These are phyloP conservation scores for Apodemia mormo DNA, from an alignment of 2,888 invertebrate genomes.

Conservation along the genomic window DNA sequence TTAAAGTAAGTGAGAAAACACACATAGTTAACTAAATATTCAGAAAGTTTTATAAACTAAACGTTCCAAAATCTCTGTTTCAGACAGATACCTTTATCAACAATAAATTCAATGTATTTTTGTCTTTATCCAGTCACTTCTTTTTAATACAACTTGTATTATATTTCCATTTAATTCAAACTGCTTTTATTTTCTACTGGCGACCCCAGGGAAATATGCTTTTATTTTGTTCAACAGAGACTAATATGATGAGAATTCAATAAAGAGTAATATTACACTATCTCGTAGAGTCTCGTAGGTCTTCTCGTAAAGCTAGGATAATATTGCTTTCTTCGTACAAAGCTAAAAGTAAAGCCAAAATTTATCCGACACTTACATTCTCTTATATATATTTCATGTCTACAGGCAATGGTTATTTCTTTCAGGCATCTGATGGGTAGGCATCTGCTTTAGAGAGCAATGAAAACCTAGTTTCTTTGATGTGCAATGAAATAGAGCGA, in stretches of 20 bases:
- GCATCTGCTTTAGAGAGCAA: too few species aligned
- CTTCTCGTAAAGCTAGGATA: not conserved
- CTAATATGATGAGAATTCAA: slow-evolving; percentile 3
- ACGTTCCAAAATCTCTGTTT: not conserved
- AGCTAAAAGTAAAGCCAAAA: slow-evolving; percentile 1
- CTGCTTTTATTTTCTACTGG: not conserved
- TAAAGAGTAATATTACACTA: slow-evolving; percentile 2
- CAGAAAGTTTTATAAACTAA: not conserved
- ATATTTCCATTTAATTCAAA: not conserved
- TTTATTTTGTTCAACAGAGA: not conserved
- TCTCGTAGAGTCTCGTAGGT: not conserved
- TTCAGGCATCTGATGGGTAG: too few species aligned
- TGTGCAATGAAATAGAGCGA: too few species aligned
- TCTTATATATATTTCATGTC: too few species aligned
- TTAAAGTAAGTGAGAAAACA: too few species aligned
- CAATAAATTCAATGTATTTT: not conserved
- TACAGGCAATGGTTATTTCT: too few species aligned
- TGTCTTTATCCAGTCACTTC: not conserved
- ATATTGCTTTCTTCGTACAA: slow-evolving; percentile 5
- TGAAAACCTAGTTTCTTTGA: too few species aligned
- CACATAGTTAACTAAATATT: not conserved
- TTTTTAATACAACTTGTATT: not conserved
- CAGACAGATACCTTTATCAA: not conserved
- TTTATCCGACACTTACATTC: not conserved
- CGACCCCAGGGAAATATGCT: not conserved